Conservation (phyloP, 2,888 invertebrate genomes). For the Deilephila elpenor region DNA sequence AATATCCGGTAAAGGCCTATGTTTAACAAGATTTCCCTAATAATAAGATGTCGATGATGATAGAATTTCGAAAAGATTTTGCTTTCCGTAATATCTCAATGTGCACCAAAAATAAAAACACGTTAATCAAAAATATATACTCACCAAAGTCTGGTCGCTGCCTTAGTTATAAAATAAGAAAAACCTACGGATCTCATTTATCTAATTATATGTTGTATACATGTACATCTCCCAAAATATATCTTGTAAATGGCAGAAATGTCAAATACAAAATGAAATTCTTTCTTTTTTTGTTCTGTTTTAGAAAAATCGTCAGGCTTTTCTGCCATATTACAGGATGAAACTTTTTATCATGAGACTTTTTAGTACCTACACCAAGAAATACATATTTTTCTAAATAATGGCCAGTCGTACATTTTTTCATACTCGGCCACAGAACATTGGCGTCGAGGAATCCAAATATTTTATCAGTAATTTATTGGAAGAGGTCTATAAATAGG, state of each 20-base stretch:
- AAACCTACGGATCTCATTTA: constrained; percentile 9
- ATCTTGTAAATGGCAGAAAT: background rate
- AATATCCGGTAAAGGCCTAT: too few species aligned
- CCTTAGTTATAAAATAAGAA: background rate
- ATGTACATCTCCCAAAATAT: background rate
- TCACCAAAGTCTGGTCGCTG: constrained; percentile 5
- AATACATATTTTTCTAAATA: too few species aligned
- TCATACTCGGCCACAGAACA: too few species aligned
- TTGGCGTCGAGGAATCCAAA: too few species aligned
- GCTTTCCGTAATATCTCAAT: too few species aligned
- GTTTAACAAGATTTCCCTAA: too few species aligned
- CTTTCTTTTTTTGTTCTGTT: background rate
- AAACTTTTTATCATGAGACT: background rate
- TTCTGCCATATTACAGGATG: background rate
- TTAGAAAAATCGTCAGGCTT: background rate
- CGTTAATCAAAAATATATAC: background rate
- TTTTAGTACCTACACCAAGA: background rate
- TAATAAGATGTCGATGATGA: background rate
- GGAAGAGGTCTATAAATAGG: too few species aligned
- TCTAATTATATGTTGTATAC: background rate
- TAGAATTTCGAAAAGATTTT: background rate
- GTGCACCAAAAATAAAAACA: background rate
- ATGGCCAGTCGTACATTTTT: too few species aligned
- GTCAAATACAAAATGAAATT: constrained; percentile 3
- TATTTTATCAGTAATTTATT: too few species aligned